Percentiles rank a stretch among this genome's conserved stretches.
These are phyloP conservation scores for Salvator merianae DNA, from an alignment of 2,113 vertebrate genomes.

Conservation along the genomic window DNA sequence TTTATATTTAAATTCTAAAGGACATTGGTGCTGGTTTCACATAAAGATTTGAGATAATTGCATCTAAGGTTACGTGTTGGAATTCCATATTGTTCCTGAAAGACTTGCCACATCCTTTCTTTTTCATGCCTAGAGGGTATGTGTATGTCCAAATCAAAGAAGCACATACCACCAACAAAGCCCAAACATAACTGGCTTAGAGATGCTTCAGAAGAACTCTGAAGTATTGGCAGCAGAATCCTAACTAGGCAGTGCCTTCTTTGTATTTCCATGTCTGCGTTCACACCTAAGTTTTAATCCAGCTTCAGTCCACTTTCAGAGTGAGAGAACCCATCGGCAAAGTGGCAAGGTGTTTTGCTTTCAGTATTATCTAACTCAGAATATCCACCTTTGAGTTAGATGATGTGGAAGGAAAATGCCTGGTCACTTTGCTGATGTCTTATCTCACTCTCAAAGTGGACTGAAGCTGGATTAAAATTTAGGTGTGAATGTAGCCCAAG, in stretches of 20 bases:
- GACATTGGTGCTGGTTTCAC: background rate
- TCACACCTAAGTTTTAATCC: too few relatives aligned
- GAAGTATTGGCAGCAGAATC: background rate
- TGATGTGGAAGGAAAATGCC: too few relatives aligned
- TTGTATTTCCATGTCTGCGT: background rate
- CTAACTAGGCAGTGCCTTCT: background rate
- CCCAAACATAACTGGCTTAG: background rate
- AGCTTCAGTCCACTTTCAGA: too few relatives aligned
- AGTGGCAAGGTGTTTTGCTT: too few relatives aligned
- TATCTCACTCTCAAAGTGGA: too few relatives aligned
- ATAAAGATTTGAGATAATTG: background rate
- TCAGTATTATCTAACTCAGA: too few relatives aligned
- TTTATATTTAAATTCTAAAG: background rate
- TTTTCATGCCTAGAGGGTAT: background rate
- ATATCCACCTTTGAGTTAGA: too few relatives aligned
- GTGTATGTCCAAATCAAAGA: background rate
- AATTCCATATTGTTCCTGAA: background rate
- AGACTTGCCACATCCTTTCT: background rate
- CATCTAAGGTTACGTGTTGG: background rate
- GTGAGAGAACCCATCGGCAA: too few relatives aligned
- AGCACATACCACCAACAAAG: too few relatives aligned
- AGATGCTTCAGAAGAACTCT: background rate
- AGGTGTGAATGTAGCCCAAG: too few relatives aligned
- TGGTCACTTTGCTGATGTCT: too few relatives aligned
- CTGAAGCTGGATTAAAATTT: too few relatives aligned